Percentiles rank a stretch among this genome's conserved stretches.
These are phyloP conservation scores for Corythoichthys haematopterus DNA, from an alignment of 2,113 vertebrate genomes.

Conservation along the genomic window DNA sequence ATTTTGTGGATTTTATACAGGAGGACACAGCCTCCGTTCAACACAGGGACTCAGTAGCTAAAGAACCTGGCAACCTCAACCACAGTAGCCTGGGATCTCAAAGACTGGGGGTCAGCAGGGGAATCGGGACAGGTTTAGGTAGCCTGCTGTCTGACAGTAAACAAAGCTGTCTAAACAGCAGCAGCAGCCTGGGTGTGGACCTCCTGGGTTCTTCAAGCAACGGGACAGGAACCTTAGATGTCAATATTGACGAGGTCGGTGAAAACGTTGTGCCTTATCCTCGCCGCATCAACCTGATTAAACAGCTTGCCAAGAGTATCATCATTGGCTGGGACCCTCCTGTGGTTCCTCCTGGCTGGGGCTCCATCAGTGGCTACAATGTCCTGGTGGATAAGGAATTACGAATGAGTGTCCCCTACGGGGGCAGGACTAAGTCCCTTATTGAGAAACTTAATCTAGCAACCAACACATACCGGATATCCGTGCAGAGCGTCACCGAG, in stretches of 20 bases:
- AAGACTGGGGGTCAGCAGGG: slow-evolving; percentile 48
- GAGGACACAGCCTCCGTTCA: slow-evolving; percentile 69
- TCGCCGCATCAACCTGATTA: slow-evolving; percentile 92
- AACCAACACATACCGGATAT: slow-evolving; percentile 84
- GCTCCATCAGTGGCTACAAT: slow-evolving; percentile 86
- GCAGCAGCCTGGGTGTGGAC: slow-evolving; percentile 72
- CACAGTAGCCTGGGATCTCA: slow-evolving; percentile 68
- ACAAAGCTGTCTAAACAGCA: slow-evolving; percentile 61
- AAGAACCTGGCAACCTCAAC: slow-evolving; percentile 83
- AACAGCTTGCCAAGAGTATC: slow-evolving; percentile 96
- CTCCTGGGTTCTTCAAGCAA: slow-evolving; percentile 72
- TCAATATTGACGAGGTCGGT: slow-evolving; percentile 86
- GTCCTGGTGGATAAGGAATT: slow-evolving; percentile 90
- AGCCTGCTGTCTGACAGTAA: slow-evolving; percentile 69
- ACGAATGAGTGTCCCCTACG: slow-evolving; percentile 82
- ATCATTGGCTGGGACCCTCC: slow-evolving; percentile 97
- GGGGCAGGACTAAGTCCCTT: slow-evolving; percentile 87
- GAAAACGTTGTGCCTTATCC: slow-evolving; percentile 99
- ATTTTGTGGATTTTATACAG: slow-evolving; percentile 94
- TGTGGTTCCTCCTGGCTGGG: slow-evolving; percentile 85
- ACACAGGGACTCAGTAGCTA: slow-evolving; percentile 64
- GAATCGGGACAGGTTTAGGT: slow-evolving; percentile 54
- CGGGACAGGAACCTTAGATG: slow-evolving; percentile 79
- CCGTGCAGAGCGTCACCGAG: slow-evolving; percentile 86
- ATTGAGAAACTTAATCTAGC: slow-evolving; percentile 90